Conservation (phyloP, 2,113 vertebrate species). For the Perccottus glenii region DNA sequence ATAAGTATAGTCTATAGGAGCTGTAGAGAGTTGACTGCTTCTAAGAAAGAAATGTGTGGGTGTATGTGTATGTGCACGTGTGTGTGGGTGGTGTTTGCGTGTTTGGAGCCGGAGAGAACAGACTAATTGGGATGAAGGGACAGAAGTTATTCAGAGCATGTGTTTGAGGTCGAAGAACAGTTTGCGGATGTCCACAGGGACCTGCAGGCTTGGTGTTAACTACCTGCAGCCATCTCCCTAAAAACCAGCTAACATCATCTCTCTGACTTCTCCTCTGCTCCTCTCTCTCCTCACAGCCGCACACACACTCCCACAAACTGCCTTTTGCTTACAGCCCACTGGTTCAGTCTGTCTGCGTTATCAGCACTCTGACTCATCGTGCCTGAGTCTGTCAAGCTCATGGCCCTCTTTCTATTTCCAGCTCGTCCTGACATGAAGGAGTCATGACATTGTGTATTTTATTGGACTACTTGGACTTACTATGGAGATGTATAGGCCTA, state of each 20-base stretch:
- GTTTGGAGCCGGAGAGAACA: background rate
- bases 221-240: conserved; percentile 48
- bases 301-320: conserved; percentile 13
- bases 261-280: conserved; percentile 33
- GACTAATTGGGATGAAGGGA: conserved; percentile 36
- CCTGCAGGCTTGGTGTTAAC: conserved; percentile 50
- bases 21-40: conserved; percentile 1
- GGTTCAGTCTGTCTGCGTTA: conserved; percentile 66
- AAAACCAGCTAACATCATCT: conserved; percentile 50
- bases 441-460: conserved; percentile 61
- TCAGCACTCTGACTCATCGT: conserved; percentile 69
- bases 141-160: conserved; percentile 35
- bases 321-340: conserved; percentile 61
- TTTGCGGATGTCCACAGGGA: conserved; percentile 46
- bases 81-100: conserved; percentile 6
- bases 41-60: background rate
- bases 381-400: conserved; percentile 65
- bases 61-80: conserved; percentile 3
- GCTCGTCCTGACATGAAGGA: conserved; percentile 61
- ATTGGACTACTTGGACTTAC: conserved; percentile 41
- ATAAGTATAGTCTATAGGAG: background rate
- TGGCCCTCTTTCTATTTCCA: conserved; percentile 70
- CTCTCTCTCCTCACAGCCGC: conserved; percentile 18
- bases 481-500: conserved; percentile 13
- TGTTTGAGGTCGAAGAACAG: conserved; percentile 44